Base-by-base conservation (phyloP, 2,888 invertebrate genomes). In the Acanthococcus lagerstroemiae region DNA sequence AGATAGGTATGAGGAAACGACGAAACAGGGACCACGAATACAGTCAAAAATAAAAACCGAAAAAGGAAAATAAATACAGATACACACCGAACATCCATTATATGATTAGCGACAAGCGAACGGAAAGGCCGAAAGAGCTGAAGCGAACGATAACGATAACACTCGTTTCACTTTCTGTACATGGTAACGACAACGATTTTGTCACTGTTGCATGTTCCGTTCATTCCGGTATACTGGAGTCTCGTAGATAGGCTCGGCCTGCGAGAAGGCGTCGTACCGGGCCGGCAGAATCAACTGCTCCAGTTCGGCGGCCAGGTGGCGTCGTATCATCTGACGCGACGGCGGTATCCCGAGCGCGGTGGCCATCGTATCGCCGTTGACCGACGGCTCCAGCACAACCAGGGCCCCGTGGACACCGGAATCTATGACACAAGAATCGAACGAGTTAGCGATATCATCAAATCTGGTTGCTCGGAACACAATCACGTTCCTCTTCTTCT, bases 351-450 rank as follows among this genome's bases (percentile, higher is more conserved):
- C 93, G 69, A 93, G 80, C 1, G 93, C 90, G 7, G 90, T 90
- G 55, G 95, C 94, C 87, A 95, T 90, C 52, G 93, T 92, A 77
- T 95, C 95, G 27, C 93, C 91, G 66, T 89, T 92, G 78, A 95
- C 94, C 15, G 92, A 91, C 17, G 93, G 90, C 75, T 95, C 95
- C 73, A 95, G 78, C 17, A 95, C 94, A 61, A 94, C 91, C 69
- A 95, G 79, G 12, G 94, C 95, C 68, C 95, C 95, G 75, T 95
- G 95, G 7, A 95, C 91, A 72, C 95, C 95, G 74, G 92, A 93
- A 77, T 94, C 93, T 88, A 79, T 69, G 74, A 37, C 37, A 37
- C 12, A 37, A 37, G 12, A n/a, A n/a, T n/a, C n/a, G n/a, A n/a
- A n/a, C n/a, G n/a, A n/a, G n/a, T n/a, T n/a, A n/a, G n/a, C n/a